Percentiles rank a stretch among this genome's conserved stretches.
Evolutionary conservation across 2,888 invertebrate species (phyloP).

Genomic region (Napeogenes sylphis): DNA sequence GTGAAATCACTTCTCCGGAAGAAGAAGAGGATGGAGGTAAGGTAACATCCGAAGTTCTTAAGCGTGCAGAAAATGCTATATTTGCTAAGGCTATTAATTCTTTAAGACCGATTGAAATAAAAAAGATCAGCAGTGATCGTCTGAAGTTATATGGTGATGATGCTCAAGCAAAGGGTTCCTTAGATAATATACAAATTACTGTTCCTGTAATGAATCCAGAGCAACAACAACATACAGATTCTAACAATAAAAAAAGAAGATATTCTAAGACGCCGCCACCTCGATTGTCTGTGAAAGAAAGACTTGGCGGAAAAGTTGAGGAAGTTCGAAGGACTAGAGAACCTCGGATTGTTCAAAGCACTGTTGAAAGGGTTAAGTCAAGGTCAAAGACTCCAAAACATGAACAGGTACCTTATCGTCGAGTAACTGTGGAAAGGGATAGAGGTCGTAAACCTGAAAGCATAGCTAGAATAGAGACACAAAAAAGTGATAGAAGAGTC

Average conservation of each 20-base stretch:
- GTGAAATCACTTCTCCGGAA: conserved; percentile 68
- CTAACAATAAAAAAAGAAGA: conserved; percentile 64
- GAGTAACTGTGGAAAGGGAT: conserved; percentile 71
- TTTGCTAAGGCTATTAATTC: conserved; percentile 93
- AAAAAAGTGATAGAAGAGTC: conserved; percentile 51
- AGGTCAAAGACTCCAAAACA: conserved; percentile 72
- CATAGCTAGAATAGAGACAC: conserved; percentile 41
- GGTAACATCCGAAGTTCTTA: conserved; percentile 91
- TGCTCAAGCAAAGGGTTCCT: conserved; percentile 51
- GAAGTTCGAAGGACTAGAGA: conserved; percentile 75
- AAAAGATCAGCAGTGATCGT: conserved; percentile 84
- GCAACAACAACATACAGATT: conserved; percentile 68
- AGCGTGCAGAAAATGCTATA: conserved; percentile 93
- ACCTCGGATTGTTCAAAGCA: conserved; percentile 73
- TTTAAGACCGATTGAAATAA: conserved; percentile 85
- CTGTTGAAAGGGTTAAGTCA: conserved; percentile 75
- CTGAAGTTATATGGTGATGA: conserved; percentile 81
- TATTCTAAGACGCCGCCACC: conserved; percentile 77
- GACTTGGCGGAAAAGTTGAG: conserved; percentile 87
- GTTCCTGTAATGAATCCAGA: conserved; percentile 64
- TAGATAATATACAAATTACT: conserved; percentile 76
- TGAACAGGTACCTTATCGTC: conserved; percentile 63
- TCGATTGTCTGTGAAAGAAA: conserved; percentile 85
- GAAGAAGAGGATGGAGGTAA: conserved; percentile 79
- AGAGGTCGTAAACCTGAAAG: conserved; percentile 60